Percentiles rank a stretch among this genome's conserved stretches.
These are phyloP conservation scores for Metopolophium dirhodum DNA, from an alignment of 1,140 invertebrate genomes.

Conservation along the genomic window DNA sequence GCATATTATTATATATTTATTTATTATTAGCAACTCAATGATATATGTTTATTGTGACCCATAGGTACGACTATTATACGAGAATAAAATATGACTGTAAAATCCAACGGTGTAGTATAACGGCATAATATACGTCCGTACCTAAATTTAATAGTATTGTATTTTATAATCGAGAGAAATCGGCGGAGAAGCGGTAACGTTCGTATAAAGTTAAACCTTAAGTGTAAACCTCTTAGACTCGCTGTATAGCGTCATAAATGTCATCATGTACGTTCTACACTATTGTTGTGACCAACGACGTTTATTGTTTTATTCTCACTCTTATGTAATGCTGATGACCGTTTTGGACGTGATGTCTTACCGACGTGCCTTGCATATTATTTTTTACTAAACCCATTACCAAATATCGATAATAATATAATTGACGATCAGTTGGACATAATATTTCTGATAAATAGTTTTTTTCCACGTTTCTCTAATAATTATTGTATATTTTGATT, in stretches of 20 bases:
- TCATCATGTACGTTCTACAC: not conserved
- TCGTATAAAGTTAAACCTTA: not conserved
- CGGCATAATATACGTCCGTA: not conserved
- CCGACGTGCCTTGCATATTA: not conserved
- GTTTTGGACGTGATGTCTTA: not conserved
- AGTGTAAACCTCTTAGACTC: constrained; percentile 2
- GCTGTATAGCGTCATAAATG: not conserved
- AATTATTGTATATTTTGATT: not conserved
- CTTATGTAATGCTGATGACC: not conserved
- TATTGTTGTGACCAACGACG: not conserved
- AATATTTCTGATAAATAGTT: not conserved
- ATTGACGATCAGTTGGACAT: not conserved
- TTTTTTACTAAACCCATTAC: not conserved
- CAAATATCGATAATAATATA: not conserved
- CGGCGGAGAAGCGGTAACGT: not conserved
- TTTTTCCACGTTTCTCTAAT: not conserved
- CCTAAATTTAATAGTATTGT: not conserved
- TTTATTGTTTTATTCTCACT: not conserved
- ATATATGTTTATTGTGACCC: not conserved
- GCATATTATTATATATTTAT: not conserved
- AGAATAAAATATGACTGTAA: not conserved
- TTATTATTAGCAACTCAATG: not conserved
- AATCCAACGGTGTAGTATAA: not conserved
- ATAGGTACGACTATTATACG: not conserved
- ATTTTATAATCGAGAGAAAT: constrained; percentile 11